Evolutionary conservation across 2,797 vertebrate species (phyloP), one percentile per base, ranked within the genome.

Genomic region (Cichlasoma orientale): DNA sequence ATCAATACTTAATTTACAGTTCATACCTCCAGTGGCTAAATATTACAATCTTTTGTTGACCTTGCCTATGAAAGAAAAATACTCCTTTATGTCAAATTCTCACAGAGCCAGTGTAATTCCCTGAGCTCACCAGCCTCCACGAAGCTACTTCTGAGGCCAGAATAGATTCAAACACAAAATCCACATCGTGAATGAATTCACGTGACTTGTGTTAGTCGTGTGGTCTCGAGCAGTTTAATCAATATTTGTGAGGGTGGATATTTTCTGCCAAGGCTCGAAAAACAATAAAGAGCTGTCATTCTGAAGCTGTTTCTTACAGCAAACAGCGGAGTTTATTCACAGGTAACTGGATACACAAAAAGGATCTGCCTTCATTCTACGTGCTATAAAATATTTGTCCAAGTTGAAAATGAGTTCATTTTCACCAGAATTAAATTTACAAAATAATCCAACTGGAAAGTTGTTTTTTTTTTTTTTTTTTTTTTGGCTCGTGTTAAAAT

Each of bases 1-100:
- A 93, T 95, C 94, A 29, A 94, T 95, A 94, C 83, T 89, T 94
- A 89, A 95, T 94, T 95, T 94, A 86, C 76, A 27, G 68, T 86
- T 91, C 78, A 83, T 85, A 90, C 82, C 88, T 88, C 83, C 13
- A 41, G 83, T 83, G 84, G 83, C 89, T 36, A 36, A 36, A 36
- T 91, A 86, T 90, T 91, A 85, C 83, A 75, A 88, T 91, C 53
- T 86, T 85, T 82, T 86, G 77, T 92, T 93, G 91, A 90, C 90
- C 87, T 84, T 52, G 25, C 78, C 86, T 73, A 68, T 76, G 66
- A 81, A 76, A 83, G 57, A 89, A 82, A 36, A 82, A 76, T 75
- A 77, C 87, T 84, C 78, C 86, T 91, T 85, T 86, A 88, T 84
- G 78, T 89, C 77, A 84, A 63, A 56, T 92, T 90, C 90, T 84